Evolutionary conservation across 2,113 vertebrate genomes (phyloP), one percentile per base, ranked within the genome.

Genomic region (Otolemur garnettii): DNA sequence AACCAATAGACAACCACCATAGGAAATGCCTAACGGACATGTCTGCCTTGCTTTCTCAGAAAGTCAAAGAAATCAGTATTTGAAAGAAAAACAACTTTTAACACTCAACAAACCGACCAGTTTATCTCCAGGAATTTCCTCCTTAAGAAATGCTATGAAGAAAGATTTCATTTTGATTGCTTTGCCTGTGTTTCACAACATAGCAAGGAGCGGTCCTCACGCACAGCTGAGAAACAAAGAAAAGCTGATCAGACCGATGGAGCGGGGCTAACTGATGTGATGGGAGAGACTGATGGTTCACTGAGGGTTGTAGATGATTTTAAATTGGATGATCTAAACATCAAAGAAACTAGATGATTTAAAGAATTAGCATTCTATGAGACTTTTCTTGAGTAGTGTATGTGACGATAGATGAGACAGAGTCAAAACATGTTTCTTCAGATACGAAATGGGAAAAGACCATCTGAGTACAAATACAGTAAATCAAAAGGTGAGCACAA

Each of bases 11-110:
- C 94, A 91, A 94, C 33, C 85, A 21, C 66, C 0, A 5, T 30
- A 72, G 8, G n/a, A 81, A 62, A 82, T 35, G 45, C 59, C 83
- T 59, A 30, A 62, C 75, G 35, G 66, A 45, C 17, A 50, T 4
- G 13, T 79, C 30, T 45, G 24, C 55, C 79, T 69, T 96, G 42
- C 7, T 12, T 9, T 66, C 53, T 45, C 53, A 72, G 17, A 30
- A 83, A 96, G 85, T 53, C 55, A 71, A 86, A 84, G 30, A 69
- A 42, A 57, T 87, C 24, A 38, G 2, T 59, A 35, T 80, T 92
- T 84, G 71, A 71, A 74, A 88, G 75, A 83, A 96, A 95, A 95
- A 74, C 17, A 26, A 42, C 90, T 87, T 83, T 92, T 88, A 90
- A 90, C 69, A 72, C 14, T 87, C 90, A 90, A 64, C 30, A 59